Conservation (phyloP, 2,113 vertebrate species). For the Misgurnus anguillicaudatus region DNA sequence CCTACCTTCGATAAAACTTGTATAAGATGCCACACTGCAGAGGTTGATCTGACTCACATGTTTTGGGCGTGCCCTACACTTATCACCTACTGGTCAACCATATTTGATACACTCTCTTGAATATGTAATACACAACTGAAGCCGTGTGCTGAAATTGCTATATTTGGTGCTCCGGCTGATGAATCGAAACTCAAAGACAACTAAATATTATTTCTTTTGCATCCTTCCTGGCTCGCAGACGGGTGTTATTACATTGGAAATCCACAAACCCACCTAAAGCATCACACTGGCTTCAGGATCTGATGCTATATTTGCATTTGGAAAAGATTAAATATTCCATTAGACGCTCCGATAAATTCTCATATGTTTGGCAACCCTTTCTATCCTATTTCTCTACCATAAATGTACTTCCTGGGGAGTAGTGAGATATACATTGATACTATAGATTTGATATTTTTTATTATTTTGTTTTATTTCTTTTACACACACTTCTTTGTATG, state of each 20-base stretch:
- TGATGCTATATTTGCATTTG: background rate
- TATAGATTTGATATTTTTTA: too few relatives aligned
- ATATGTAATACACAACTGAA: too few relatives aligned
- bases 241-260: background rate
- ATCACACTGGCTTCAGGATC: background rate
- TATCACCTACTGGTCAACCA: too few relatives aligned
- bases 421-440: too few relatives aligned
- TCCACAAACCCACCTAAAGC: too few relatives aligned
- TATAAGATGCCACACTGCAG: slow-evolving; percentile 10
- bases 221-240: background rate
- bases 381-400: too few relatives aligned
- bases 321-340: slow-evolving; percentile 28
- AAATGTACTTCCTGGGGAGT: too few relatives aligned
- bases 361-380: too few relatives aligned
- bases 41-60: slow-evolving; percentile 28
- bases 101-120: too few relatives aligned
- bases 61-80: background rate
- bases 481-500: too few relatives aligned
- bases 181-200: background rate
- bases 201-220: background rate
- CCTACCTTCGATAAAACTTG: slow-evolving; percentile 14
- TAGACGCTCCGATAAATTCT: background rate
- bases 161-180: background rate
- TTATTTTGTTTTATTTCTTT: too few relatives aligned
- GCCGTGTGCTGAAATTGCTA: background rate